Conservation (phyloP, 2,797 vertebrate genomes). For the Ptychobarbus kaznakovi region DNA sequence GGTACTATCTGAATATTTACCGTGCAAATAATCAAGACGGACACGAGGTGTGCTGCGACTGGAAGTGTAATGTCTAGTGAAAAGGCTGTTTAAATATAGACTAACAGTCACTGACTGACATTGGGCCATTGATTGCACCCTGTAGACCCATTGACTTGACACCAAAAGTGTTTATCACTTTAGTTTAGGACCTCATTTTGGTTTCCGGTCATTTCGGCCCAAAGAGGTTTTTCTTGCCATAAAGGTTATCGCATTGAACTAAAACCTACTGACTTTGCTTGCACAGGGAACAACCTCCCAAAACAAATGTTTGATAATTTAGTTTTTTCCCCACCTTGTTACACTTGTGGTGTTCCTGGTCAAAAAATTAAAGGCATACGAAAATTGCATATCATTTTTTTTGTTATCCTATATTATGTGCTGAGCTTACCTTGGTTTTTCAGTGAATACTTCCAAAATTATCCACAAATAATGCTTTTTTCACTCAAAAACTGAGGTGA, state of each 20-base stretch:
- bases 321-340: too few species aligned
- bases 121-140: neutral
- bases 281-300: too few species aligned
- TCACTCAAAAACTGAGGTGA: neutral
- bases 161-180: neutral
- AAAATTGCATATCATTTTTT: neutral
- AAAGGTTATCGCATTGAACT: neutral
- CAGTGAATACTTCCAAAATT: neutral
- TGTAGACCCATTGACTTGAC: neutral
- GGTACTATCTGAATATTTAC: conserved; percentile 2
- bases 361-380: neutral
- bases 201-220: neutral
- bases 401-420: neutral
- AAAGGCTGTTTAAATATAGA: conserved; percentile 1
- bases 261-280: neutral
- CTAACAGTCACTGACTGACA: neutral
- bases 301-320: neutral
- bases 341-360: neutral
- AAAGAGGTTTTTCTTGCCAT: neutral
- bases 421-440: neutral
- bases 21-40: conserved; percentile 2
- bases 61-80: neutral
- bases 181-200: neutral
- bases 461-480: neutral
- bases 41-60: neutral